Evolutionary conservation across 2,113 vertebrate species (phyloP), one percentile per base, ranked within the genome.

Genomic region (Sisor rabdophorus): DNA sequence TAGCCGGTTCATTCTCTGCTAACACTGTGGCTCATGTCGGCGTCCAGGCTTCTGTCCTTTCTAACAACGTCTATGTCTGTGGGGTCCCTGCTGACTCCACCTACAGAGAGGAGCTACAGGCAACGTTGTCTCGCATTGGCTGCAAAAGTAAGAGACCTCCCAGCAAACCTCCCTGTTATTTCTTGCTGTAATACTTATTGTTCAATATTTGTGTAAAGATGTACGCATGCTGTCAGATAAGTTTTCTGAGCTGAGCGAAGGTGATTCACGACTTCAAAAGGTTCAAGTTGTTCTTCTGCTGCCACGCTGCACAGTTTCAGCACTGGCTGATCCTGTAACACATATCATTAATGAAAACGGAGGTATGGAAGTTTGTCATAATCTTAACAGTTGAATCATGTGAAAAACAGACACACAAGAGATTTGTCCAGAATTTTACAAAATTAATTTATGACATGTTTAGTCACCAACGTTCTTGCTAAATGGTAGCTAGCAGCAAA

Each of bases 281-380:
- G 85, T 94, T 54, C 94, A 90, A 88, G 90, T 95, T 70, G 90
- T 96, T 86, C 80, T 97, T 28, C 84, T 98, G 73, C 81, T 97
- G 20, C 95, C 97, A 56, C 92, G 75, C 1, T 96, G 95, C 77
- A 96, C 95, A 0, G 91, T 83, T 55, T 90, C 95, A 22, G 95
- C 93, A 19, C 90, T 92, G 69, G 91, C 90, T 30, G 93, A 96
- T 78, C 95, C 96, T 3, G 86, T 96, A 61, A 88, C 93, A 54
- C 89, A 94, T 81, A 93, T 98, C 80, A 82, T 95, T 87, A 90
- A 86, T 70, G 95, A 97, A 80, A 82, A 91, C 0, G 90, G 93
- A 94, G 94, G 96, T 98, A 92, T 15, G 22, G 54, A 48, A 55
- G 4, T 4, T 10, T 44, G 32, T 44, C 40, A 44, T 7, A 44